Conservation (phyloP, 2,113 vertebrate species). For the Ursus arctos region DNA sequence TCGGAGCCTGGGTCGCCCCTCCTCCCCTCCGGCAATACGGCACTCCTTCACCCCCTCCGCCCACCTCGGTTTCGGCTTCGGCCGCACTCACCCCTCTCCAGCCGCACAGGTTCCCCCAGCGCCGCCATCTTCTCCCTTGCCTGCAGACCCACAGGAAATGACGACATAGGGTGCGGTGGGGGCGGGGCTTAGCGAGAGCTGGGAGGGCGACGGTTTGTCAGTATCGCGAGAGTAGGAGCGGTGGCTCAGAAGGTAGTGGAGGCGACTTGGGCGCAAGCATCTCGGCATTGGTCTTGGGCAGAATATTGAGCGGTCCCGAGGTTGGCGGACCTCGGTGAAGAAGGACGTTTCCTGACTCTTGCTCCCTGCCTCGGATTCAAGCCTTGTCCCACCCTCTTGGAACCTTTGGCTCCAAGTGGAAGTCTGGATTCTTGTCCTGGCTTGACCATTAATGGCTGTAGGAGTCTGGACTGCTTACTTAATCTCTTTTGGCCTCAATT, state of each 20-base stretch:
- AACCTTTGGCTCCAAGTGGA: background rate
- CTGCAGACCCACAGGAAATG: conserved; percentile 82
- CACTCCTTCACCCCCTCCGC: background rate
- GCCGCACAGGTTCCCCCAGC: conserved; percentile 93
- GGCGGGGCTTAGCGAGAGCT: background rate
- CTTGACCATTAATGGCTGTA: background rate
- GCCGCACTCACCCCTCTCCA: conserved; percentile 94
- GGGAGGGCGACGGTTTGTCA: fast-evolving
- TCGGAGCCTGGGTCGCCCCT: fast-evolving
- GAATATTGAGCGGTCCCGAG: fast-evolving
- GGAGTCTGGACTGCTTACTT: background rate
- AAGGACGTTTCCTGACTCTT: fast-evolving
- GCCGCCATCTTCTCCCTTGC: conserved; percentile 91
- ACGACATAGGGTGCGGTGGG: conserved; percentile 51
- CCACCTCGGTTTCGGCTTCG: background rate
- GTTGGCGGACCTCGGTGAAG: fast-evolving
- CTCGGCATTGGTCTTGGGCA: fast-evolving
- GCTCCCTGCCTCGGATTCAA: fast-evolving
- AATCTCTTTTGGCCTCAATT: background rate
- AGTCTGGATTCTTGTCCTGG: background rate
- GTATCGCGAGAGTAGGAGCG: conserved; percentile 55
- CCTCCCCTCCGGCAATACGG: background rate
- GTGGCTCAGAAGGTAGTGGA: fast-evolving
- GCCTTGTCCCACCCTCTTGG: fast-evolving
- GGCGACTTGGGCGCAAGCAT: fast-evolving